Evolutionary conservation across 2,888 invertebrate genomes (phyloP), one percentile per base, ranked within the genome.

Genomic region (Saturnia japonica): DNA sequence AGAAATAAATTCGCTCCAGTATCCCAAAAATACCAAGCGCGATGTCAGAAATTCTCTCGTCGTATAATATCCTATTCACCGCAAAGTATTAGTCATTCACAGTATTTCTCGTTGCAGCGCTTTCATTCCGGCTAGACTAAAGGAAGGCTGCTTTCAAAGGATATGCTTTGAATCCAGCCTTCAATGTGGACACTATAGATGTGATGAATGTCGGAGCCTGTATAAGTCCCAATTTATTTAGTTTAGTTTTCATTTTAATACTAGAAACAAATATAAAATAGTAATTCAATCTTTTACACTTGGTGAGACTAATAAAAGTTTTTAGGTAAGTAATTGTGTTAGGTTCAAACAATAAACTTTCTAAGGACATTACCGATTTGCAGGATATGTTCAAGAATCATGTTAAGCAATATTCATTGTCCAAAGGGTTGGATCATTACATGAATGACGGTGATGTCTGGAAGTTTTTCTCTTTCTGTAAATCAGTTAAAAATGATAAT

Each of bases 51-150:
- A 70, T 40, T 42, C 70, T 11, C n/a, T 12, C 64, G 11, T 40
- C 66, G 67, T 43, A 54, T 45, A 66, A 66, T 43, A 25, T 42
- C 70, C 25, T 82, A 81, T 84, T 86, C 85, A 85, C 72, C 75
- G 67, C 67, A 75, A 74, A 74, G 78, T 81, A 86, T 87, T 84
- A 86, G 83, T 81, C 77, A 86, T 89, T 88, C 88, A 87, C 66
- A 42, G 67, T n/a, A 51, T 42, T 70, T 51, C 64, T 78, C 83
- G 82, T 83, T 83, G 81, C 78, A 75, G 78, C 75, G 79, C 84
- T 84, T 86, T 88, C 84, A 70, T 69, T 54, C 40, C 64, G 40
- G 64, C 64, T 40, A 40, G n/a, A n/a, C n/a, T n/a, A 84, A 77
- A 77, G 74, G 76, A 76, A 78, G 80, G 79, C 79, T 82, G 79